phyloP scores from a whole-genome alignment of 2,797 vertebrate genomes.

The Sebastes hubbsi region DNA sequence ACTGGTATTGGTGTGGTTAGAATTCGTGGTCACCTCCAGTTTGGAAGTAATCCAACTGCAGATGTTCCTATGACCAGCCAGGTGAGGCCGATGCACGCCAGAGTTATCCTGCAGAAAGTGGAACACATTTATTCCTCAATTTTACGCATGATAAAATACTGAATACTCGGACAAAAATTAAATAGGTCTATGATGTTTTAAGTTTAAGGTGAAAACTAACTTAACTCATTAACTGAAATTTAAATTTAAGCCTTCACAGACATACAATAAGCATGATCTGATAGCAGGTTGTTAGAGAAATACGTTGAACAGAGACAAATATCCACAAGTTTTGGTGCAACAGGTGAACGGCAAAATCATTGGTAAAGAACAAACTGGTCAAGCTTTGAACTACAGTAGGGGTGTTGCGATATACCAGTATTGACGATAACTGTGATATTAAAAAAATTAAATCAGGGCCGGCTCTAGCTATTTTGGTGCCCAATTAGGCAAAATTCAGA shows the following conservation, averaged over 20 bases:
- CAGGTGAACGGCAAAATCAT: not conserved
- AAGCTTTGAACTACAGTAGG: not conserved
- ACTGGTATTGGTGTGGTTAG: not conserved
- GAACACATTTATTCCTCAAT: not conserved
- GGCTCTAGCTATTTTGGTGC: too few species aligned
- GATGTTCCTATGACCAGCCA: conserved; percentile 93
- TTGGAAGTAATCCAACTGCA: conserved; percentile 90
- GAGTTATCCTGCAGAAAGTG: conserved; percentile 81
- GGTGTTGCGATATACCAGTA: too few species aligned
- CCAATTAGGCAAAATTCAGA: too few species aligned
- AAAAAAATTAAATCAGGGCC: too few species aligned
- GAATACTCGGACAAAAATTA: not conserved
- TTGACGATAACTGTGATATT: too few species aligned
- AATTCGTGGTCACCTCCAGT: conserved; percentile 82
- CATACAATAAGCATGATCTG: not conserved
- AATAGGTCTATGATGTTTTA: not conserved
- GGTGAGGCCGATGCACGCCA: conserved; percentile 89
- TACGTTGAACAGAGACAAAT: not conserved
- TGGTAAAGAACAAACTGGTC: not conserved
- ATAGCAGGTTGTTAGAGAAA: not conserved
- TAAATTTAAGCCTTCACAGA: not conserved
- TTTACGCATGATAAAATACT: not conserved
- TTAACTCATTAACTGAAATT: not conserved
- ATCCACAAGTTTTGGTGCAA: too few species aligned
- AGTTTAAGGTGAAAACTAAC: not conserved